These are phyloP conservation scores for Tenthredo amoena DNA, from an alignment of 2,888 invertebrate species.

Conservation along the genomic window DNA sequence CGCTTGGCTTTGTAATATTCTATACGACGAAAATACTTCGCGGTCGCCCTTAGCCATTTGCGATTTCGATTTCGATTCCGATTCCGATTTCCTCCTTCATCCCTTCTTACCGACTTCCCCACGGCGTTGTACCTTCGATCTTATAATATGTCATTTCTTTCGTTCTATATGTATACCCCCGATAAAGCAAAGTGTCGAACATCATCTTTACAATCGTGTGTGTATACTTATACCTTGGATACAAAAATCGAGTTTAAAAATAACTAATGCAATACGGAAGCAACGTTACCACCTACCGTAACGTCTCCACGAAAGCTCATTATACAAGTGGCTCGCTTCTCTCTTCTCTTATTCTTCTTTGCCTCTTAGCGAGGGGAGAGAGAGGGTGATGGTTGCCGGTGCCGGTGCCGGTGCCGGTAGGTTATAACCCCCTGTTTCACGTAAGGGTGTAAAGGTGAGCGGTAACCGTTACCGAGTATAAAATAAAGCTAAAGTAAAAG, in stretches of 20 bases:
- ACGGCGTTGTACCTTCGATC: background rate
- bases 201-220: background rate
- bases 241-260: background rate
- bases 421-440: slow-evolving; percentile 15
- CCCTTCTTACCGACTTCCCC: background rate
- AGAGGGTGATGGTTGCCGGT: background rate
- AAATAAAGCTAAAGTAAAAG: slow-evolving; percentile 43
- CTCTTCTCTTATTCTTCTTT: background rate
- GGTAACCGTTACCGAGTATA: slow-evolving; percentile 26
- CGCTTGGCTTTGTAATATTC: slow-evolving; percentile 3
- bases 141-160: background rate
- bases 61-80: slow-evolving; percentile 24
- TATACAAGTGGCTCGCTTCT: slow-evolving; percentile 10
- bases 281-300: background rate
- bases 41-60: slow-evolving; percentile 35
- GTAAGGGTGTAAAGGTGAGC: slow-evolving; percentile 10
- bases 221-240: background rate
- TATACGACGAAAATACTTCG: slow-evolving; percentile 17
- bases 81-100: background rate
- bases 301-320: background rate
- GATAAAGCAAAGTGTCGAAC: background rate
- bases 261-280: background rate
- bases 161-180: background rate
- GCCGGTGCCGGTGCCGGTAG: background rate
- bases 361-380: background rate